These are phyloP conservation scores for Dugesia japonica DNA, from an alignment of 2,888 invertebrate genomes.

Conservation along the genomic window DNA sequence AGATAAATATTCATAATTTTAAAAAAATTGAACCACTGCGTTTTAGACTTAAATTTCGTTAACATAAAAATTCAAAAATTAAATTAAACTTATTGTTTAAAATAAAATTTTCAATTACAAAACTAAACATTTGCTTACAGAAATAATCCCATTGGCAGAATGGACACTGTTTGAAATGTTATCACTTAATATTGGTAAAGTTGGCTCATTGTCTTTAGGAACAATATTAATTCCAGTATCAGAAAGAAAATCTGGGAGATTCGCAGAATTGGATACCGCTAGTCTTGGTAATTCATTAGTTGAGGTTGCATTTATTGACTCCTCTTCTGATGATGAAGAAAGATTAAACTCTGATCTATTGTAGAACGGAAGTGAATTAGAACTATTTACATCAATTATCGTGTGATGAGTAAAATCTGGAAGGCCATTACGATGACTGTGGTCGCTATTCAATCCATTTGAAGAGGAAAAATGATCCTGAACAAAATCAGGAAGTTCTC, in stretches of 20 bases:
- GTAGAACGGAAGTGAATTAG: neutral
- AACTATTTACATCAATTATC: neutral
- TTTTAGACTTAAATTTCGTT: too few species aligned
- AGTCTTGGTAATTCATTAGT: neutral
- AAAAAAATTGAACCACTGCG: too few species aligned
- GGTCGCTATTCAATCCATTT: neutral
- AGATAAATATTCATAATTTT: too few species aligned
- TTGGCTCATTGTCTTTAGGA: too few species aligned
- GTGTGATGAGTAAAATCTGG: constrained; percentile 24
- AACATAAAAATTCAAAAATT: too few species aligned
- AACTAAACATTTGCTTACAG: too few species aligned
- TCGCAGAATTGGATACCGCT: neutral
- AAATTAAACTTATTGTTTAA: too few species aligned
- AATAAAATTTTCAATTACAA: too few species aligned
- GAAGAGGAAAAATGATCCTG: constrained; percentile 25
- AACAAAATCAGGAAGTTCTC: constrained; percentile 30
- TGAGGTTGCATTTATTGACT: neutral
- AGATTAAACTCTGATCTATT: neutral
- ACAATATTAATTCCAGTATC: constrained; percentile 25
- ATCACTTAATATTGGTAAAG: too few species aligned
- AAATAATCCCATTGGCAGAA: too few species aligned
- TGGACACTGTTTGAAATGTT: too few species aligned
- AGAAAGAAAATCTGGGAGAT: constrained; percentile 30
- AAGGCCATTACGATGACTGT: neutral
- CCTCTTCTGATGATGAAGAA: neutral